Percentiles rank a stretch among this genome's conserved stretches.
Conservation (phyloP, 2,888 invertebrate genomes). For the Listrodromus nycthemerus region DNA sequence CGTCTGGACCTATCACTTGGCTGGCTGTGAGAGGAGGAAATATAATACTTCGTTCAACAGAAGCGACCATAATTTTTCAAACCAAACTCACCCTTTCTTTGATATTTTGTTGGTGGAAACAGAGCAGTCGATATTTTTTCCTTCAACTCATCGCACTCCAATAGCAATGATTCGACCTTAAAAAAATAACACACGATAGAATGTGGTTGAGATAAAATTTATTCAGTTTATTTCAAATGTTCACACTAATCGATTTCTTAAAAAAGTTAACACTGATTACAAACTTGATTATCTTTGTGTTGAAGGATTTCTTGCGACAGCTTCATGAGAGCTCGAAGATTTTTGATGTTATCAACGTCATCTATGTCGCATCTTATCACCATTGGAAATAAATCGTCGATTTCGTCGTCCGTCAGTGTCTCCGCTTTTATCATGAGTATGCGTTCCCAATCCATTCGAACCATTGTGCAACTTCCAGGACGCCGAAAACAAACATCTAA, state of each 20-base stretch:
- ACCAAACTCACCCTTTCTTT: conserved; percentile 49
- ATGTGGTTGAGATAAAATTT: background rate
- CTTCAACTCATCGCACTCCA: conserved; percentile 85
- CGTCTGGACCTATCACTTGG: conserved; percentile 37
- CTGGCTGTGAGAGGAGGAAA: conserved; percentile 21
- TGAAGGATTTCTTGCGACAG: conserved; percentile 89
- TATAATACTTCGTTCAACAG: background rate
- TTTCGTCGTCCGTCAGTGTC: conserved; percentile 86
- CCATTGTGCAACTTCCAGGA: conserved; percentile 66
- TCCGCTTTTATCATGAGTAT: conserved; percentile 74
- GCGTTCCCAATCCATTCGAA: conserved; percentile 76
- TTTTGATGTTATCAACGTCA: conserved; percentile 86
- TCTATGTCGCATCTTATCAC: conserved; percentile 88
- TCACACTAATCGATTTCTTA: conserved; percentile 40
- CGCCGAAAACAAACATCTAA: conserved; percentile 37
- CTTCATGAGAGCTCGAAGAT: conserved; percentile 86
- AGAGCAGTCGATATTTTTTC: conserved; percentile 71
- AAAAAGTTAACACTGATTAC: conserved; percentile 36
- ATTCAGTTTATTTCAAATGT: conserved; percentile 22
- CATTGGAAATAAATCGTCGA: conserved; percentile 88
- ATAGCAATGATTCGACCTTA: conserved; percentile 85
- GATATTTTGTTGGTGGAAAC: conserved; percentile 48
- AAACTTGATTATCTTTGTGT: conserved; percentile 89
- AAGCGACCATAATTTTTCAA: background rate
- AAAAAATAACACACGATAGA: conserved; percentile 33